Evolutionary conservation across 2,888 invertebrate genomes (phyloP).

Genomic region (Netelia inedita): DNA sequence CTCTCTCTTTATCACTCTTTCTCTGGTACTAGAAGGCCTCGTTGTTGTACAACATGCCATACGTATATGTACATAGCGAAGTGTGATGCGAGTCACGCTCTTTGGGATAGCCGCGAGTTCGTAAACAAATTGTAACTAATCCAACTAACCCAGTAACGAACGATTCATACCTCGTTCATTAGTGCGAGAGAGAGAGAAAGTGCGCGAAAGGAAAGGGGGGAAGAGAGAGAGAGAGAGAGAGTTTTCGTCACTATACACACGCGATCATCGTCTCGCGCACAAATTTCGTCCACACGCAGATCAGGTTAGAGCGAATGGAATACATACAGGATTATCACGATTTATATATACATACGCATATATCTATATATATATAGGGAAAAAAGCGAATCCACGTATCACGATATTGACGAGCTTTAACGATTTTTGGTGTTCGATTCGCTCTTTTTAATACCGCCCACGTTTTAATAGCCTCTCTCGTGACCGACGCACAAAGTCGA

Average conservation of each 20-base stretch:
- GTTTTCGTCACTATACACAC: conserved; percentile 1
- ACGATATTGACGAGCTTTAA: conserved; percentile 8
- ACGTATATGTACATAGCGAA: background rate
- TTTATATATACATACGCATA: too few relatives aligned
- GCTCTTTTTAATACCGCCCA: background rate
- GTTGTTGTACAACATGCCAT: background rate
- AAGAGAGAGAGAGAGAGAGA: background rate
- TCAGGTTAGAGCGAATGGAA: background rate
- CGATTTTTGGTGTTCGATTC: conserved; percentile 23
- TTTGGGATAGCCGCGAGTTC: conserved; percentile 50
- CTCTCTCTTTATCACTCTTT: background rate
- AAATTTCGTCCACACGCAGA: conserved; percentile 17
- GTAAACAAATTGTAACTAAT: conserved; percentile 67
- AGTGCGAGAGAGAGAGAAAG: conserved; percentile 19
- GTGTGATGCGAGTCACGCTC: conserved; percentile 8
- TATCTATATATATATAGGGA: too few relatives aligned
- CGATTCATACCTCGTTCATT: conserved; percentile 17
- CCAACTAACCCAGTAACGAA: conserved; percentile 60
- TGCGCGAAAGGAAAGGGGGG: too few relatives aligned
- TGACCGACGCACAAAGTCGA: conserved; percentile 1
- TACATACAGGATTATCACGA: too few relatives aligned
- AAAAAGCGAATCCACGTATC: background rate
- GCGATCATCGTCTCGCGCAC: conserved; percentile 2
- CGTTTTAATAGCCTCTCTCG: conserved; percentile 13
- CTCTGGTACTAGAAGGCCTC: conserved; percentile 12